Base-by-base conservation (phyloP, 2,113 vertebrate genomes). In the Scolopax mira region DNA sequence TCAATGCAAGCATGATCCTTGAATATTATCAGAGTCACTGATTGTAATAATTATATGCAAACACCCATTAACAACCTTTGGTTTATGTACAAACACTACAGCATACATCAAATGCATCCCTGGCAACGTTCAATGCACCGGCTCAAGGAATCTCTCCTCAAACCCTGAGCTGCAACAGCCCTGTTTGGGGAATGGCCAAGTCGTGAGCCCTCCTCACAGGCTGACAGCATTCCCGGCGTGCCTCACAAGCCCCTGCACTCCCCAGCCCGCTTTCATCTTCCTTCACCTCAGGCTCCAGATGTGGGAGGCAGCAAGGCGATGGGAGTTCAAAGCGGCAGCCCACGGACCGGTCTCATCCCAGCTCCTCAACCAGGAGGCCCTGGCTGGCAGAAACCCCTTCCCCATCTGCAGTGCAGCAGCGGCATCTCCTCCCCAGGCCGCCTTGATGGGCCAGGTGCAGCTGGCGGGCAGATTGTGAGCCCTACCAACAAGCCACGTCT, bases 221-320 rank as follows among this genome's bases (percentile, higher is more conserved):
- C 64, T 55, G 69, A 33, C 69, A 83, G 82, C 75, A 93, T 94
- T 95, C 90, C 79, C 96, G 27, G 28, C 64, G 2, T 80, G 85
- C 64, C 60, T 83, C 75, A 62, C 95, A 92, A 95, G 92, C 85
- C 92, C 49, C 82, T 66, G 72, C 95, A 27, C 57, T 90, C 84
- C 83, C 42, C 69, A 54, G 69, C 27, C 19, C 0, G 1, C 95
- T 97, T 97, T 97, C 93, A 97, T 97, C 96, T 92, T 80, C 69
- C 80, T 91, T 81, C 89, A 81, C 95, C 93, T 92, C 77, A 22
- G 96, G 95, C 83, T 69, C 80, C 95, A 95, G 83, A 90, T 92
- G 96, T 89, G 93, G 95, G 95, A 95, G 95, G 95, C 90, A 88
- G 81, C 49, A 25, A 33, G 3, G 6, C 2, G 25, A 85, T 46